Conservation (phyloP, 2,113 vertebrate species). For the Polyodon spathula region DNA sequence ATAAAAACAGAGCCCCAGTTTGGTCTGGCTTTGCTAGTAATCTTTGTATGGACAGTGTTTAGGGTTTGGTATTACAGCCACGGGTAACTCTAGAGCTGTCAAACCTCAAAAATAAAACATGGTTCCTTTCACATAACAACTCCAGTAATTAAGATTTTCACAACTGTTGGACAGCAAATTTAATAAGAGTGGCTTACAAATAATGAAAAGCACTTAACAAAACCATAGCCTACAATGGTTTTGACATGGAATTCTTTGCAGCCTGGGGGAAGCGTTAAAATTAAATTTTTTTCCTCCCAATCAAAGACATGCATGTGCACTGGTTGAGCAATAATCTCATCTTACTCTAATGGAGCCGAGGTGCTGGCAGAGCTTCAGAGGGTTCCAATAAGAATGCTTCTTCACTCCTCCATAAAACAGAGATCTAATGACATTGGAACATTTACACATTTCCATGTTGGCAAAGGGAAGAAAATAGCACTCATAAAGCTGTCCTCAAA, state of each 20-base stretch:
- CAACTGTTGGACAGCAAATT: not conserved
- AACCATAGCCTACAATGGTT: not conserved
- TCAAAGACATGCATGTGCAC: constrained; percentile 3
- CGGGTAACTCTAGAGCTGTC: not conserved
- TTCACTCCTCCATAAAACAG: constrained; percentile 2
- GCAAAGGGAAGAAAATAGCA: not conserved
- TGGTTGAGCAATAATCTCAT: not conserved
- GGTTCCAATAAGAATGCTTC: not conserved
- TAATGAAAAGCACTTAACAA: not conserved
- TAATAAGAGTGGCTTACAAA: not conserved
- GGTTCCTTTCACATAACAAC: constrained; percentile 14
- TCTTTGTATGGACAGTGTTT: too few relatives aligned
- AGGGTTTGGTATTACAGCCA: not conserved
- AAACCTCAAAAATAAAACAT: constrained; percentile 5
- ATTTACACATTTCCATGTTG: not conserved
- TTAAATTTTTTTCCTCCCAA: not conserved
- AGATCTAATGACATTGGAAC: not conserved
- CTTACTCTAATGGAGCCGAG: not conserved
- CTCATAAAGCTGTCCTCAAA: not conserved
- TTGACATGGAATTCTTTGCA: not conserved
- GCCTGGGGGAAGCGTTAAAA: constrained; percentile 1
- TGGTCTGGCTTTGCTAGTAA: too few relatives aligned
- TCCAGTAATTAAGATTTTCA: constrained; percentile 11
- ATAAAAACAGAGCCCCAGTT: too few relatives aligned
- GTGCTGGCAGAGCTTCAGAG: constrained; percentile 10